phyloP scores from a whole-genome alignment of 1,140 invertebrate species.

The Drosophila sp. region DNA sequence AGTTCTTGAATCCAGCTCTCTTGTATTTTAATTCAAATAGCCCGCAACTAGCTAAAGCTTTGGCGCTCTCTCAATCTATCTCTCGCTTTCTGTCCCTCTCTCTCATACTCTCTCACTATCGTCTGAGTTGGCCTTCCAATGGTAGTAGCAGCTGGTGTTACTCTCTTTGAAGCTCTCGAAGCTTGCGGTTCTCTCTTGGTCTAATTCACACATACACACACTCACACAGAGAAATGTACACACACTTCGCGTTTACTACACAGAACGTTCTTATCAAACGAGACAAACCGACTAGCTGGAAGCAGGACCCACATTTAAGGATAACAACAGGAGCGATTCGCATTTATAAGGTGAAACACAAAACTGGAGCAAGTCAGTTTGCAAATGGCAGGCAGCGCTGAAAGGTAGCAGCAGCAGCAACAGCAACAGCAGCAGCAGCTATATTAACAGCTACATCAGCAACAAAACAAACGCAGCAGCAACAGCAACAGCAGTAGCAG shows the following conservation, averaged over 20 bases:
- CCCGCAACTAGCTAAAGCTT: background rate
- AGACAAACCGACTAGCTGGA: conserved; percentile 58
- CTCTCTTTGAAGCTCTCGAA: conserved; percentile 29
- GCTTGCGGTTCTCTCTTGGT: conserved; percentile 7
- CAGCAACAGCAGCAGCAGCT: conserved; percentile 27
- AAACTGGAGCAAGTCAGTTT: conserved; percentile 80
- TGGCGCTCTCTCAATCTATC: background rate
- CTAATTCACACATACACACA: conserved; percentile 20
- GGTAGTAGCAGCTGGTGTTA: conserved; percentile 20
- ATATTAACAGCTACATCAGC: conserved; percentile 18
- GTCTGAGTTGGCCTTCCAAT: conserved; percentile 10
- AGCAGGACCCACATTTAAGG: conserved; percentile 65
- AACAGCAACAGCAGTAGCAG: conserved; percentile 28
- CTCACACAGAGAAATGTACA: conserved; percentile 29
- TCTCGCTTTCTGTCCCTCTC: background rate
- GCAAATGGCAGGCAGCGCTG: conserved; percentile 76
- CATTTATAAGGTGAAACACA: conserved; percentile 75
- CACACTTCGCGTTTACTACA: conserved; percentile 26
- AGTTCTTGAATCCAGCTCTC: background rate
- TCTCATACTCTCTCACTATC: background rate
- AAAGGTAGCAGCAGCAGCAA: conserved; percentile 55
- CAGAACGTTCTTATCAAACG: conserved; percentile 64
- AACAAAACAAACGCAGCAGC: conserved; percentile 24
- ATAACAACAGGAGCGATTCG: conserved; percentile 55
- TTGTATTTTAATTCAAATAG: background rate